Evolutionary conservation across 2,797 vertebrate genomes (phyloP).

Genomic region (Alexandromys oeconomus): DNA sequence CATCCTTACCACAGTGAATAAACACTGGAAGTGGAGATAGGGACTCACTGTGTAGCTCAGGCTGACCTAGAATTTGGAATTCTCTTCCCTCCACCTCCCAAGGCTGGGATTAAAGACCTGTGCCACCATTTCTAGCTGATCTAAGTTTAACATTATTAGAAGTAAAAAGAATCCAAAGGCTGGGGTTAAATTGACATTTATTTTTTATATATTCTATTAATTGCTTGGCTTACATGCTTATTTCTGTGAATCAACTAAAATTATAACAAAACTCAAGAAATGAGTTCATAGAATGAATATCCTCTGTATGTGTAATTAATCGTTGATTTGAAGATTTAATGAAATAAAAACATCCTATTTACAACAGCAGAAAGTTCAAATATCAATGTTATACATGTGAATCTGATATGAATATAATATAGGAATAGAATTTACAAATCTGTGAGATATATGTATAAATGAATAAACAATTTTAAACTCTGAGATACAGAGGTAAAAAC

Average conservation of each 20-base stretch:
- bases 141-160: background rate
- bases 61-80: background rate
- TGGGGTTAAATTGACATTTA: background rate
- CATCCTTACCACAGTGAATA: background rate
- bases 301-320: background rate
- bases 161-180: background rate
- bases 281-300: slow-evolving; percentile 22
- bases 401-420: background rate
- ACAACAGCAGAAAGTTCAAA: slow-evolving; percentile 41
- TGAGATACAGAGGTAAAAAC: background rate
- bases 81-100: background rate
- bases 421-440: background rate
- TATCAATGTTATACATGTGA: background rate
- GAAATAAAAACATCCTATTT: background rate
- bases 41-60: background rate
- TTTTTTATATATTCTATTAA: background rate
- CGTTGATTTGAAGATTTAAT: background rate
- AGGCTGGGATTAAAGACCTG: background rate
- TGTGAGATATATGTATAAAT: background rate
- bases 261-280: slow-evolving; percentile 18
- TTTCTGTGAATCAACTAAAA: background rate
- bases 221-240: background rate
- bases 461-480: slow-evolving; percentile 19
- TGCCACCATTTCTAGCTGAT: background rate
- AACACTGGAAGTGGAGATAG: too few relatives aligned